Evolutionary conservation across 2,113 vertebrate genomes (phyloP), one percentile per base, ranked within the genome.

Genomic region (Melanotaenia duboulayi): DNA sequence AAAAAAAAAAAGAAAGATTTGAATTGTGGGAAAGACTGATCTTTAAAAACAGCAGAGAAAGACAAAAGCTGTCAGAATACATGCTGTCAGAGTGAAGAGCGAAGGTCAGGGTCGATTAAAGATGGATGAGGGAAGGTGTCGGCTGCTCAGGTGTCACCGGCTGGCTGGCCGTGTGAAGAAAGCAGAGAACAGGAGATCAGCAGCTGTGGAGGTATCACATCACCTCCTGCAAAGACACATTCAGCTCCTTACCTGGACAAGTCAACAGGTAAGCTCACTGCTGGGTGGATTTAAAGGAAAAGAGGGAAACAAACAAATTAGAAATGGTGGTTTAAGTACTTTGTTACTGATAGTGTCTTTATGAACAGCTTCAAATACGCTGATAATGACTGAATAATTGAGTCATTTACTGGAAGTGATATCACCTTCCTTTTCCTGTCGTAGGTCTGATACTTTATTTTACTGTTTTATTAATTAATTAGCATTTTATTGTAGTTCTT

Each of bases 131-230:
- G 78, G 74, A 49, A 88, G 75, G 86, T 80, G 81, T 80, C 52
- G 19, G 62, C 65, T 22, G 74, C 90, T 94, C 93, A 78, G 88
- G 83, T 93, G 87, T 93, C 91, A 86, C 49, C 14, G 44, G 50
- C 23, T 13, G 44, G 50, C 23, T 61, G 77, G 73, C 78, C n/a
- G 71, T 44, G 67, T 78, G 70, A 83, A 74, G 67, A 57, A 70
- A 83, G 76, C 82, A 82, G 74, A 80, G 83, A 91, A 78, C 77
- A 83, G 79, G 66, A 89, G 84, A 88, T 89, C 90, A 87, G 46
- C 85, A 80, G 74, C 80, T 72, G 85, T 49, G 68, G 12, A 54
- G 1, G 79, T 62, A 89, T 91, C 89, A 65, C 52, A 78, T 91
- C 74, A 83, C 90, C 63, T 20, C 63, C 25, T 60, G 25, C 74